phyloP scores from a whole-genome alignment of 2,113 vertebrate species.

The Beaufortia kweichowensis region DNA sequence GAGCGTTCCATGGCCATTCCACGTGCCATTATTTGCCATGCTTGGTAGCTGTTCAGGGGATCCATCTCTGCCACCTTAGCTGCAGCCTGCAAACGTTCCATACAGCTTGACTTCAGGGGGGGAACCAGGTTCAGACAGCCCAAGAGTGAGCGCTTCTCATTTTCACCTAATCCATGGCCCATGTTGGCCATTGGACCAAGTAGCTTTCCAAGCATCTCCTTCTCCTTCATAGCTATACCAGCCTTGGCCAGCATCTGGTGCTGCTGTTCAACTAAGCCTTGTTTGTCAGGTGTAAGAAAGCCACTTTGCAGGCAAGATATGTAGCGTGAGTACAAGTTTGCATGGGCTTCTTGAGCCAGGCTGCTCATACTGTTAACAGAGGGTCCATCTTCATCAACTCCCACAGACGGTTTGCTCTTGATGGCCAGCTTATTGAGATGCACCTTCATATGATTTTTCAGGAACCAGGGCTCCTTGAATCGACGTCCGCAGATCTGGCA shows the following conservation, averaged over 20 bases:
- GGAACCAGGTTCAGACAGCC: slow-evolving; percentile 95
- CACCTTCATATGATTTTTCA: slow-evolving; percentile 99
- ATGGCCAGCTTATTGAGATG: slow-evolving; percentile 97
- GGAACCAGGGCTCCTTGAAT: slow-evolving; percentile 99
- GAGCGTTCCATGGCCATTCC: slow-evolving; percentile 95
- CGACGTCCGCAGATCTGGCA: slow-evolving; percentile 97
- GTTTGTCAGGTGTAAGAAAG: slow-evolving; percentile 90
- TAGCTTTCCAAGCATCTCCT: slow-evolving; percentile 93
- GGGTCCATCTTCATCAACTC: slow-evolving; percentile 69
- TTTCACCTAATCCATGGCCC: slow-evolving; percentile 85
- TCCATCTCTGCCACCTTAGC: slow-evolving; percentile 99
- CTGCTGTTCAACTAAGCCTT: slow-evolving; percentile 85
- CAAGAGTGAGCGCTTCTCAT: slow-evolving; percentile 93
- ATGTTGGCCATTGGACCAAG: slow-evolving; percentile 86
- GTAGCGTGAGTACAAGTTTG: slow-evolving; percentile 93
- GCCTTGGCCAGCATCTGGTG: slow-evolving; percentile 89
- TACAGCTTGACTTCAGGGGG: slow-evolving; percentile 97
- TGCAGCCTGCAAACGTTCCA: slow-evolving; percentile 94
- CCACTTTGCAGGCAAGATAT: slow-evolving; percentile 95
- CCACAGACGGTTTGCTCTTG: slow-evolving; percentile 86
- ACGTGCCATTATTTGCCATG: slow-evolving; percentile 98
- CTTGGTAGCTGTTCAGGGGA: slow-evolving; percentile 96
- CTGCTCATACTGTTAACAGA: slow-evolving; percentile 80
- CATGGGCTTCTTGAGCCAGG: slow-evolving; percentile 93
- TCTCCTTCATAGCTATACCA: slow-evolving; percentile 91